Evolutionary conservation across 2,888 invertebrate species (phyloP).

Genomic region (Podotricha telesiphe): DNA sequence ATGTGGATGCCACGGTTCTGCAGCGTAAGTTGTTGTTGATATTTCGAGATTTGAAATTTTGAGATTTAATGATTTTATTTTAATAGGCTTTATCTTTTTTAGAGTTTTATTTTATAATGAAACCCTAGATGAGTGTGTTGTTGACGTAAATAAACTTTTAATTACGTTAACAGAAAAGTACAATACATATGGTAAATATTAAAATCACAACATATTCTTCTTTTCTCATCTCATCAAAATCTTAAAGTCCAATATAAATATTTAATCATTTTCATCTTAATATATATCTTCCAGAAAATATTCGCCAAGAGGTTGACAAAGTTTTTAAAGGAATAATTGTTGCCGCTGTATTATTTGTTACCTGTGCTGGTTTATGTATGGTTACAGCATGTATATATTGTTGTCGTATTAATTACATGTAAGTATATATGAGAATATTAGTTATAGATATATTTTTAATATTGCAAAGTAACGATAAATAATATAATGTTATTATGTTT

Average conservation of each 20-base stretch:
- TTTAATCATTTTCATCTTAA: slow-evolving; percentile 2
- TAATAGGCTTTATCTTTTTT: not conserved
- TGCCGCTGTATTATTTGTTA: slow-evolving; percentile 59
- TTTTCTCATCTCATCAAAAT: too few relatives aligned
- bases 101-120: slow-evolving; percentile 61
- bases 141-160: slow-evolving; percentile 57
- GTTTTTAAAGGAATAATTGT: slow-evolving; percentile 62
- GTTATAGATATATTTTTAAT: too few relatives aligned
- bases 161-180: slow-evolving; percentile 52
- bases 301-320: slow-evolving; percentile 57
- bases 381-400: slow-evolving; percentile 65
- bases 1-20: slow-evolving; percentile 59
- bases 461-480: too few relatives aligned
- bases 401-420: slow-evolving; percentile 66
- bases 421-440: slow-evolving; percentile 45
- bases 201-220: not conserved
- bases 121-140: slow-evolving; percentile 56
- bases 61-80: not conserved
- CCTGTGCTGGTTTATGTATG: slow-evolving; percentile 59
- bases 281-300: slow-evolving; percentile 55
- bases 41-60: too few relatives aligned
- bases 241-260: not conserved
- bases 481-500: too few relatives aligned
- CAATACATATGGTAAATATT: slow-evolving; percentile 51
- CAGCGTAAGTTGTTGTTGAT: slow-evolving; percentile 50